Conservation (phyloP, 1,140 invertebrate genomes). For the Gryon sp. region DNA sequence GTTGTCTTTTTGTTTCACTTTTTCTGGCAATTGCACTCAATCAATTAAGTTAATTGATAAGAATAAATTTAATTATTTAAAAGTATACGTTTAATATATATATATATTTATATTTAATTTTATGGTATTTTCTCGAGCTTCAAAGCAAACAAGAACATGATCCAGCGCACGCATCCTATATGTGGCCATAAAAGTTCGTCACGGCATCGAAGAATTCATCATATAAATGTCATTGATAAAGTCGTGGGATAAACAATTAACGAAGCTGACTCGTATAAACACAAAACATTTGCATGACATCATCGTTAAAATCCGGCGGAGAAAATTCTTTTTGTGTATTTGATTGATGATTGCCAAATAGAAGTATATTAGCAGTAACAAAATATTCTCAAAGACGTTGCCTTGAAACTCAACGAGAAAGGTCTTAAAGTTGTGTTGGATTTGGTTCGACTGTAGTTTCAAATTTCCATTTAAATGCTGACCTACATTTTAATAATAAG, state of each 20-base stretch:
- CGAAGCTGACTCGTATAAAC: too few relatives aligned
- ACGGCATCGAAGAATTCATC: too few relatives aligned
- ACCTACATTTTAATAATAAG: not conserved
- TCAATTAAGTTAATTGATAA: too few relatives aligned
- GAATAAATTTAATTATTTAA: too few relatives aligned
- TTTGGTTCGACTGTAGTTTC: too few relatives aligned
- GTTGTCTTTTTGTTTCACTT: too few relatives aligned
- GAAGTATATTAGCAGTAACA: not conserved
- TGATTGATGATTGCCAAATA: conserved; percentile 29
- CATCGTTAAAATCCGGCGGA: too few relatives aligned
- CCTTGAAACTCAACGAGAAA: conserved; percentile 28
- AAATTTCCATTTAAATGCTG: conserved; percentile 26
- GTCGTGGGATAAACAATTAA: not conserved
- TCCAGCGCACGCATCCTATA: not conserved
- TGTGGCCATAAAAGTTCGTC: not conserved
- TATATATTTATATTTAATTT: too few relatives aligned
- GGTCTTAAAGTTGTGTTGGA: too few relatives aligned
- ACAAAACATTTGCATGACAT: too few relatives aligned
- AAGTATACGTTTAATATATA: too few relatives aligned
- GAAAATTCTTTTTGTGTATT: conserved; percentile 13
- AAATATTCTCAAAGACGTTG: conserved; percentile 13
- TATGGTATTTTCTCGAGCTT: not conserved
- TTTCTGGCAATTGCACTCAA: too few relatives aligned
- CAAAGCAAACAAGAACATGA: not conserved
- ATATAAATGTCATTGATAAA: not conserved